Evolutionary conservation across 2,888 invertebrate species (phyloP), one percentile per base, ranked within the genome.

Genomic region (Theodoxus fluviatilis): DNA sequence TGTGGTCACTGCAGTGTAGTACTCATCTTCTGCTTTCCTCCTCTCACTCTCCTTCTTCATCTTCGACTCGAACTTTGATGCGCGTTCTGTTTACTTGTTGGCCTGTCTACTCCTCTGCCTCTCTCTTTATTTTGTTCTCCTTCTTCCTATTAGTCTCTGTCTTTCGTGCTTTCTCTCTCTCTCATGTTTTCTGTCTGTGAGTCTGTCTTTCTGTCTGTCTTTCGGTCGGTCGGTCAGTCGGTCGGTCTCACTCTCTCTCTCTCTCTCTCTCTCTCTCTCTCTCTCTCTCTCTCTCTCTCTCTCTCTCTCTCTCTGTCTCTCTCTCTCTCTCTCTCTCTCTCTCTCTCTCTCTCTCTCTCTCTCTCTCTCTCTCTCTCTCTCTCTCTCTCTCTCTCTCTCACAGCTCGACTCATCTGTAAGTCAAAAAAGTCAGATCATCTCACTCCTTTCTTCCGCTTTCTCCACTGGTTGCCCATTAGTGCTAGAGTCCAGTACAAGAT

Each of bases 401-500:
- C n/a, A n/a, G n/a, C n/a, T n/a, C n/a, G n/a, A n/a, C n/a, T n/a
- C n/a, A n/a, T n/a, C n/a, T n/a, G n/a, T n/a, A n/a, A n/a, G n/a
- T n/a, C n/a, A n/a, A n/a, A n/a, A n/a, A n/a, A n/a, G n/a, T n/a
- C n/a, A n/a, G n/a, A n/a, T n/a, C n/a, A n/a, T n/a, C n/a, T n/a
- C n/a, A n/a, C n/a, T n/a, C n/a, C n/a, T n/a, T n/a, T n/a, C n/a
- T n/a, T n/a, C n/a, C n/a, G n/a, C n/a, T 59, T 59, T 22, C 59
- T 68, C 43, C 18, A 59, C 15, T 68, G 68, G 68, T 28, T 57
- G 18, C 31, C 35, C 18, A 9, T 57, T 57, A 59, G 68, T 31
- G n/a, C n/a, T n/a, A n/a, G n/a, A n/a, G n/a, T n/a, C n/a, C n/a
- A n/a, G n/a, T n/a, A n/a, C n/a, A n/a, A n/a, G n/a, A n/a, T n/a